Evolutionary conservation across 2,113 vertebrate species (phyloP), one percentile per base, ranked within the genome.

Genomic region (Alectura lathami): DNA sequence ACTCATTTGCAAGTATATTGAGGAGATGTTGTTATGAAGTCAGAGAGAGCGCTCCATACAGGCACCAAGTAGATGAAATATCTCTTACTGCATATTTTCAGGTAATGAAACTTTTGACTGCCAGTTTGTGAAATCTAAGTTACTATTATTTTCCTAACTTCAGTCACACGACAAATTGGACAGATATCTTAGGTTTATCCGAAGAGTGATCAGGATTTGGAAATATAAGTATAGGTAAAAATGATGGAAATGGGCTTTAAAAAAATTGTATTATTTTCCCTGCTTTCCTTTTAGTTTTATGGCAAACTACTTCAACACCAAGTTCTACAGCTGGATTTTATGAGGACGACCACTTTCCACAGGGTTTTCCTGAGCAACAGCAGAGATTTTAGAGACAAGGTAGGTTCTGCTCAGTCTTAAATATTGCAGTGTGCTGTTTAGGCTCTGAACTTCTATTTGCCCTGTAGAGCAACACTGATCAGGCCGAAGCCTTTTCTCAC

Each of bases 351-450:
- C 68, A 98, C 98, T 8, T 98, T 98, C 63, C 98, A 98, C 79
- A 98, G 96, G 94, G 98, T 97, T 86, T 97, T 98, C 40, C 93
- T 98, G 32, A 88, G 97, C 93, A 99, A 98, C 32, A 97, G 98
- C 20, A 38, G n/a, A 11, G 98, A 98, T 97, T 99, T 99, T 94
- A 97, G 79, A 88, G 97, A 98, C 93, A 98, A 99, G 98, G 98
- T 98, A 93, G 97, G 93, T 14, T 69, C 43, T 81, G 9, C 47
- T 84, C 69, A 36, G 10, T 78, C 40, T 78, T 77, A 53, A 60
- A n/a, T n/a, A 17, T 64, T 76, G 24, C 34, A 40, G 30, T 64
- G 22, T 72, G 15, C 43, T 53, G 26, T 57, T 57, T 85, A 64
- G 22, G 10, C 29, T 74, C 67, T 51, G 47, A 93, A 83, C 13